Conservation (phyloP, 2,113 vertebrate genomes). For the Apus apus region DNA sequence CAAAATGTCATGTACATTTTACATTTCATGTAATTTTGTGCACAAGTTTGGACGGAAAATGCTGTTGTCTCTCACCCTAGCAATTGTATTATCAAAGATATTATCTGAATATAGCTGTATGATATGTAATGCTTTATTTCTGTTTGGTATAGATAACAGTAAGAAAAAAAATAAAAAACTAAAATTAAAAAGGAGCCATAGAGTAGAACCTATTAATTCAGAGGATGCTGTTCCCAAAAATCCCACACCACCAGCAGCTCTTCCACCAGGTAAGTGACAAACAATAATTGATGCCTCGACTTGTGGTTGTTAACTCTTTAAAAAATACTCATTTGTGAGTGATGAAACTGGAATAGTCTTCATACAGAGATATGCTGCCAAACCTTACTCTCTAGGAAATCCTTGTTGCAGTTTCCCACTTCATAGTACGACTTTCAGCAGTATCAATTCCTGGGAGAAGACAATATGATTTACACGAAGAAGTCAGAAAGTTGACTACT, state of each 20-base stretch:
- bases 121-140: background rate
- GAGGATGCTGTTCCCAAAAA: slow-evolving; percentile 70
- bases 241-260: slow-evolving; percentile 63
- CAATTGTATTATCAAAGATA: background rate
- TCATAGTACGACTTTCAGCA: background rate
- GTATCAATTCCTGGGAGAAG: background rate
- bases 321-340: background rate
- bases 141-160: slow-evolving; percentile 67
- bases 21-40: background rate
- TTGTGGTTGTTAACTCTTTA: background rate
- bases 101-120: background rate
- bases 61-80: background rate
- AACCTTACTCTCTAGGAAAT: background rate
- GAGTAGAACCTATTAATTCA: slow-evolving; percentile 86
- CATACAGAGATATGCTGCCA: background rate
- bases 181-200: slow-evolving; percentile 87
- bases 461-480: background rate
- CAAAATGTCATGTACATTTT: background rate
- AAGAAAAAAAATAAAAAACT: slow-evolving; percentile 87
- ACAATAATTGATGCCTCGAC: background rate
- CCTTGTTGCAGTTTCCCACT: background rate
- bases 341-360: background rate
- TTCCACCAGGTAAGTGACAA: slow-evolving; percentile 72
- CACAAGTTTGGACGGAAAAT: background rate
- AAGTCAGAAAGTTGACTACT: background rate